Evolutionary conservation across 2,113 vertebrate genomes (phyloP).

Genomic region (Colius striatus): DNA sequence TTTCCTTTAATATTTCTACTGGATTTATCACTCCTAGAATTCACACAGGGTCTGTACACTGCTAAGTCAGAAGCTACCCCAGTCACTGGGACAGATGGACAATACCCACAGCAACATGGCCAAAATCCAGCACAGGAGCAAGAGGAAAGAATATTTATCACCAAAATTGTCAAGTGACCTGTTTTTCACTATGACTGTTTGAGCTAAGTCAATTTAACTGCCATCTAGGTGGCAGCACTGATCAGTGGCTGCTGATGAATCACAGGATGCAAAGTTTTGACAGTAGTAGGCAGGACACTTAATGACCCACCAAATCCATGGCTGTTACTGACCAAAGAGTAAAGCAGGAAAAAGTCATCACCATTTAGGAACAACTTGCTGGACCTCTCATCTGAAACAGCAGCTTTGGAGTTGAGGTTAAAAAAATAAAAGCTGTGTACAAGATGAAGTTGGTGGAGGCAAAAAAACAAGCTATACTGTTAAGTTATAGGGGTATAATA

Average conservation of each 20-base stretch:
- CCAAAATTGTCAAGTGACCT: neutral
- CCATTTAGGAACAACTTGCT: neutral
- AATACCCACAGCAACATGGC: neutral
- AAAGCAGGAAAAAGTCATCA: neutral
- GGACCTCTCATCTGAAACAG: neutral
- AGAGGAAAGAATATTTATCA: neutral
- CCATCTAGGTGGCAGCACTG: no score
- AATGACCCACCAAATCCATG: neutral
- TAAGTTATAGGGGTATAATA: neutral
- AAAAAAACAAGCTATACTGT: neutral
- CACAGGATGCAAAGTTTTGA: accelerated
- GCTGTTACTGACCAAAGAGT: neutral
- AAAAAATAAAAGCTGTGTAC: neutral
- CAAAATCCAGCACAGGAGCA: neutral
- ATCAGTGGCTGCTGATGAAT: no score
- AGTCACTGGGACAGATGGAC: accelerated
- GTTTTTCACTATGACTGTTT: neutral
- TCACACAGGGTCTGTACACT: neutral
- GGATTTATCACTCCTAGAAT: neutral
- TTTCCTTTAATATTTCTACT: neutral
- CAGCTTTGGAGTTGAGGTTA: neutral
- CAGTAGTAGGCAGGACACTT: neutral
- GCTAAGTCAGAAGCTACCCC: neutral
- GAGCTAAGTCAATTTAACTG: neutral
- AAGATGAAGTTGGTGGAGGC: neutral